phyloP scores from a whole-genome alignment of 1,140 invertebrate species.

The Trichomalopsis sarcophagae region DNA sequence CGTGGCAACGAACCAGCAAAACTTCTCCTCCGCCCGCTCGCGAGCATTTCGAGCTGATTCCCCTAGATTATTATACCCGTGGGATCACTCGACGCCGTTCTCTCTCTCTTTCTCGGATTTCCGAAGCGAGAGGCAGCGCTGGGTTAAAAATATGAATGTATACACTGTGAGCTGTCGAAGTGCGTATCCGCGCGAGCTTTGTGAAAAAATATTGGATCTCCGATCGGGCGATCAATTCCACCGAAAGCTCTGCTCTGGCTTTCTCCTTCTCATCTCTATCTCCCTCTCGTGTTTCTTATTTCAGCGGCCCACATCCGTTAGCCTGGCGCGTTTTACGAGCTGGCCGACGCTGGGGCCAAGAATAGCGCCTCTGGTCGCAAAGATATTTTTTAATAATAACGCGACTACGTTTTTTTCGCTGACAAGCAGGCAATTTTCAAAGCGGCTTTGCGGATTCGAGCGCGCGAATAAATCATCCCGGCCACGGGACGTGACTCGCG shows the following conservation, averaged over 20 bases:
- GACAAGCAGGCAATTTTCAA: background rate
- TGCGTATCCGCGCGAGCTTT: background rate
- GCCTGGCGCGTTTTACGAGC: background rate
- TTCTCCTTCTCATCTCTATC: background rate
- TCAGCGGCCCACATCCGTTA: background rate
- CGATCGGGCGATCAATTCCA: constrained; percentile 21
- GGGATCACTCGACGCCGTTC: constrained; percentile 15
- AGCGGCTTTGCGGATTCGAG: background rate
- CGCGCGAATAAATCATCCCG: no score
- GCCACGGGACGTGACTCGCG: no score
- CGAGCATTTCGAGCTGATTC: constrained; percentile 22
- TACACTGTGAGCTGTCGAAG: constrained; percentile 7
- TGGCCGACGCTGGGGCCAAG: background rate
- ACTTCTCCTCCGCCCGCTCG: constrained; percentile 4
- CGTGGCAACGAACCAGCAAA: background rate
- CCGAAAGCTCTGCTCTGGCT: background rate
- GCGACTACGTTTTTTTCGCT: background rate
- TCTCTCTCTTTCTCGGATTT: background rate
- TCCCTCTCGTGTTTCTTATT: background rate
- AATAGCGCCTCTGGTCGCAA: background rate
- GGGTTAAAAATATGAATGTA: constrained; percentile 33
- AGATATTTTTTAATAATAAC: background rate
- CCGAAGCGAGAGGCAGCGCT: background rate
- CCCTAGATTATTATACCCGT: constrained; percentile 28
- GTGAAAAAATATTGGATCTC: constrained; percentile 16